These are phyloP conservation scores for Spodoptera exigua DNA, from an alignment of 2,888 invertebrate species.

Conservation along the genomic window DNA sequence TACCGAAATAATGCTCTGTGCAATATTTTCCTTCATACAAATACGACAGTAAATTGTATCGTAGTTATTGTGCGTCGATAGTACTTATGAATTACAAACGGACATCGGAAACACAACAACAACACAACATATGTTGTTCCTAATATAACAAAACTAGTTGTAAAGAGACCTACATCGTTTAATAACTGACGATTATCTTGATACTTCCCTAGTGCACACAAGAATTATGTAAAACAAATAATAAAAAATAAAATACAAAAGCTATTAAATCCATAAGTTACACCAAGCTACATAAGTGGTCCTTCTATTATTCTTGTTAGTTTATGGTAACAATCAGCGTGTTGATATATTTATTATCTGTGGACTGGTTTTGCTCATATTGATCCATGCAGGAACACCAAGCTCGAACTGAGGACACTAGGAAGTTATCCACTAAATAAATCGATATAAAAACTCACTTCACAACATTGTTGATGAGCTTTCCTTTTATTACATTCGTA, in stretches of 20 bases:
- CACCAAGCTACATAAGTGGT: constrained; percentile 33
- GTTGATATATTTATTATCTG: constrained; percentile 48
- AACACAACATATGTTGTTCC: no score
- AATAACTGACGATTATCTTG: no score
- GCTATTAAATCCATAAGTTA: constrained; percentile 32
- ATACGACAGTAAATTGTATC: no score
- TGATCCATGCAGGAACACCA: constrained; percentile 38
- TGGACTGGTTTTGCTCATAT: constrained; percentile 51
- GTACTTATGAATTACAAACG: no score
- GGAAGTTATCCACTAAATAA: constrained; percentile 47
- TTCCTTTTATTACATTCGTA: constrained; percentile 61
- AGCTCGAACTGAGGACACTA: constrained; percentile 38
- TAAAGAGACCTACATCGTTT: no score
- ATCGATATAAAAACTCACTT: constrained; percentile 23
- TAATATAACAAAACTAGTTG: no score
- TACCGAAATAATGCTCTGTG: no score
- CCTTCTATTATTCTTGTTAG: constrained; percentile 42
- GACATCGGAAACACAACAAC: no score
- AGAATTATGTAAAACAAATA: constrained; percentile 25
- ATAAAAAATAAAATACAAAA: constrained; percentile 21
- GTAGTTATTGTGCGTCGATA: no score
- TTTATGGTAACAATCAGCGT: constrained; percentile 50
- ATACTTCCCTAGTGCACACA: no score
- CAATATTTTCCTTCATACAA: no score
- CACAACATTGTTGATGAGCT: constrained; percentile 56